phyloP scores from a whole-genome alignment of 1,140 invertebrate species.

The Drosophila repletoides region DNA sequence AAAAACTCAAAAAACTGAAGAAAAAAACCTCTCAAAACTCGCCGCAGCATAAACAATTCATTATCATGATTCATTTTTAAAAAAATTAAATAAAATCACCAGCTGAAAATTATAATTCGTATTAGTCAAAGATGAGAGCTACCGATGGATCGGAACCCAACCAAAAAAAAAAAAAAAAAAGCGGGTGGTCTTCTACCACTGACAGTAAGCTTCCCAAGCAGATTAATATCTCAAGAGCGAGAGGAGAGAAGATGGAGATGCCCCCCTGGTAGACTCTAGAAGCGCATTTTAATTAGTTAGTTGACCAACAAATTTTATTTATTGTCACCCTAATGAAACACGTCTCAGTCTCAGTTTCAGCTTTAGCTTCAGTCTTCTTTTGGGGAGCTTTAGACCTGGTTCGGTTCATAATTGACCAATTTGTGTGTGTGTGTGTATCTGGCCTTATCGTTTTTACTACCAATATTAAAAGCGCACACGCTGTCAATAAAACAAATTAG shows the following conservation, averaged over 20 bases:
- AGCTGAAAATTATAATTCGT: constrained; percentile 52
- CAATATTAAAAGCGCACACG: constrained; percentile 55
- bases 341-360: constrained; percentile 21
- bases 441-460: constrained; percentile 26
- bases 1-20: constrained; percentile 11
- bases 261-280: constrained; percentile 2
- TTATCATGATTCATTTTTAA: constrained; percentile 77
- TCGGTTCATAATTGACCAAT: constrained; percentile 71
- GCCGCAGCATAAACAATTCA: constrained; percentile 73
- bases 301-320: constrained; percentile 70
- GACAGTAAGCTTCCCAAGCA: constrained; percentile 67
- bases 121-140: constrained; percentile 76
- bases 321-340: constrained; percentile 81
- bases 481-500: constrained; percentile 82
- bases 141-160: constrained; percentile 45
- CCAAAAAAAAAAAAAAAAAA: constrained; percentile 25
- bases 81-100: constrained; percentile 63
- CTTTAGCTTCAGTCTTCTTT: no score
- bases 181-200: constrained; percentile 61
- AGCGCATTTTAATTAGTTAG: constrained; percentile 76
- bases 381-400: constrained; percentile 10
- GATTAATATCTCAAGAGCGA: constrained; percentile 75
- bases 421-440: constrained; percentile 36
- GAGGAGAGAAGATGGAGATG: no score
- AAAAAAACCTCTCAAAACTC: no score